Percentiles rank a stretch among this genome's conserved stretches.
Evolutionary conservation across 2,113 vertebrate species (phyloP).

Genomic region (Buteo buteo): DNA sequence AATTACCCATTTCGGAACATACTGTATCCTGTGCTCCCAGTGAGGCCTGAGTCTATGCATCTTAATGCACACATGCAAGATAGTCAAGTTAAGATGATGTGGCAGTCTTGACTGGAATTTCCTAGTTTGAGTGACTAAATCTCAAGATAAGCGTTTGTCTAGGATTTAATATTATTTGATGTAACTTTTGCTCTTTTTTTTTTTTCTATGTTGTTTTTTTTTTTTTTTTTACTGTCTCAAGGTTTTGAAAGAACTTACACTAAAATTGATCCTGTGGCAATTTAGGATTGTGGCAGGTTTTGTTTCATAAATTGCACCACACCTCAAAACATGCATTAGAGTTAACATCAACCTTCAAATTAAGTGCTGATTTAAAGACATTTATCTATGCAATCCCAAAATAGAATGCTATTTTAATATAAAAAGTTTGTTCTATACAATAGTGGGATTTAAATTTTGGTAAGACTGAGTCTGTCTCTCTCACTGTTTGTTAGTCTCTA

Average conservation of each 20-base stretch:
- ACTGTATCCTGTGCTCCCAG: not conserved
- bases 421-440: not conserved
- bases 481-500: conserved; percentile 8
- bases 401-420: not conserved
- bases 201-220: not conserved
- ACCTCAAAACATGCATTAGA: not conserved
- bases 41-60: not conserved
- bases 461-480: not conserved
- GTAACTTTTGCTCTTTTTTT: not conserved
- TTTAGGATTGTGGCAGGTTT: not conserved
- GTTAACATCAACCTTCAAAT: not conserved
- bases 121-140: not conserved
- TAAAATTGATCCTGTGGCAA: not conserved
- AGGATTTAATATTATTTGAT: not conserved
- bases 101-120: not conserved
- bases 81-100: not conserved
- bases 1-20: not conserved
- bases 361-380: not conserved
- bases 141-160: not conserved
- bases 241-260: not conserved
- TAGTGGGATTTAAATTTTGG: not conserved
- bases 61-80: not conserved
- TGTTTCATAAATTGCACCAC: not conserved
- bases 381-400: not conserved
- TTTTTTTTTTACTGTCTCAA: not conserved